Evolutionary conservation across 2,888 invertebrate species (phyloP), one percentile per base, ranked within the genome.

Genomic region (Gasteruption jaculator): DNA sequence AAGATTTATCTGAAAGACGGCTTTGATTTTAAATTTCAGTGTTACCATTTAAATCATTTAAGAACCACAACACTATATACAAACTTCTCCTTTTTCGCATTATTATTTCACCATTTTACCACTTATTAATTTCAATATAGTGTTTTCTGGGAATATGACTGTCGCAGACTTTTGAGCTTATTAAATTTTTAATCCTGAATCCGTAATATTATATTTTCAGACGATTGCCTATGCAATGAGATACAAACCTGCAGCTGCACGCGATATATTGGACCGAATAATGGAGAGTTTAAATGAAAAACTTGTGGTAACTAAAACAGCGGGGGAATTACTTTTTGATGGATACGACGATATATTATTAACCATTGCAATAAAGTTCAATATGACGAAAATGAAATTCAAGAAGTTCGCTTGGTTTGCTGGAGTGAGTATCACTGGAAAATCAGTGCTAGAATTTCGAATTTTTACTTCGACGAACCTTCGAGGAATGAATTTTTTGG

Each of bases 351-450:
- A 93, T 63, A 72, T 76, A 0, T 59, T 91, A 7, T 71, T 92
- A 30, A 63, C 77, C 52, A 53, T 84, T 46, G 75, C 77, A 26
- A 40, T 72, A 27, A 65, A 76, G 54, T 51, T 84, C 25, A 68
- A 82, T 50, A 58, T 80, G 16, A 68, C 77, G 0, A 52, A 53
- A 7, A 77, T 89, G 52, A 87, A 87, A 0, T 85, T 77, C 56
- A 81, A 79, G 21, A 85, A 79, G 58, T 92, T 94, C 68, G 93
- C 86, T 7, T 91, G 91, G 87, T 88, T 93, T 64, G 85, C 82
- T 61, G 72, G 71, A 38, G 88, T 88, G 67, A 78, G 81, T 76
- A 6, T 26, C 24, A 24, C 15, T 36, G 2, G 0, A 19, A 12
- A 11, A 35, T 18, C 10, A 14, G 25, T 18, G 8, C 20, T 5